phyloP scores from a whole-genome alignment of 2,888 invertebrate genomes.

The Allygus modestus region DNA sequence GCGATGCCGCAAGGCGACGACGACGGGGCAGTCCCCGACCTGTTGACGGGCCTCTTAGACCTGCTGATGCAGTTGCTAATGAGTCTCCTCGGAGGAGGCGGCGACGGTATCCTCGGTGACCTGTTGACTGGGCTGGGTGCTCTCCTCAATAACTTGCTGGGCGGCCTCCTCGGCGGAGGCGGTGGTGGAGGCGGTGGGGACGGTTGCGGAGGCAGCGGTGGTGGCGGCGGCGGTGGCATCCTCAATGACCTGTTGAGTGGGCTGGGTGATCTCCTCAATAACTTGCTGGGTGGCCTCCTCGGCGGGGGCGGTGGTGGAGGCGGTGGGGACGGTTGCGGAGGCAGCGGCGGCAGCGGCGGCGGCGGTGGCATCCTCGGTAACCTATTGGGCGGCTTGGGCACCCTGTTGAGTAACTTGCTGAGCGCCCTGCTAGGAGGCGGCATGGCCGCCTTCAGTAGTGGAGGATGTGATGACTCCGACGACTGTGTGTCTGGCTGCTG shows the following conservation, averaged over 20 bases:
- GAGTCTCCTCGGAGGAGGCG: background rate
- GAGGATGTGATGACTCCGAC: background rate
- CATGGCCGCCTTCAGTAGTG: background rate
- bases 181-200: background rate
- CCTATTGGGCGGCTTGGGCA: background rate
- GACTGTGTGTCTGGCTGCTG: slow-evolving; percentile 21
- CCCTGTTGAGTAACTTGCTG: slow-evolving; percentile 15
- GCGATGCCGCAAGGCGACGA: background rate
- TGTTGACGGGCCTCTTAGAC: background rate
- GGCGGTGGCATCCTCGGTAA: slow-evolving; percentile 1
- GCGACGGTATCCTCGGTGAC: background rate
- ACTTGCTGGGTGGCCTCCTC: background rate
- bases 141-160: background rate
- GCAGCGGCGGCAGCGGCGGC: background rate
- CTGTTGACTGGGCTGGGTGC: background rate
- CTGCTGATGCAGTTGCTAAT: background rate
- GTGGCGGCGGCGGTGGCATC: background rate
- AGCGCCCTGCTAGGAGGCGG: slow-evolving; percentile 17
- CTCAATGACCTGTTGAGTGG: slow-evolving; percentile 8
- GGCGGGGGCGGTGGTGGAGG: background rate
- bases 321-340: background rate
- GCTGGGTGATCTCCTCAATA: background rate
- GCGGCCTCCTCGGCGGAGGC: background rate
- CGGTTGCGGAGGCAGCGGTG: background rate
- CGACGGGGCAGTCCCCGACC: background rate